Conservation (phyloP, 2,113 vertebrate genomes). For the Probosciger aterrimus region DNA sequence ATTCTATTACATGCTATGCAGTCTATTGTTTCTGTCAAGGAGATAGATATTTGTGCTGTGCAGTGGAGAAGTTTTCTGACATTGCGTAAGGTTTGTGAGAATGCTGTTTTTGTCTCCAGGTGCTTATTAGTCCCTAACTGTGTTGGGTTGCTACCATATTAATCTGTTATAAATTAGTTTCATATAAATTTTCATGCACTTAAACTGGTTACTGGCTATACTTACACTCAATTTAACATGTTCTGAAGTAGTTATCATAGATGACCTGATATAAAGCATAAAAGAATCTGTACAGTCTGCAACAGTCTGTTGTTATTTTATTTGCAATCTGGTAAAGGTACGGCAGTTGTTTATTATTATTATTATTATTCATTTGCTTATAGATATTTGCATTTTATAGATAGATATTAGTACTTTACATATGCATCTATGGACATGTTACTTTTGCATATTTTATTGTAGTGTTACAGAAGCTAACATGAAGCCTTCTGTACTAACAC, state of each 20-base stretch:
- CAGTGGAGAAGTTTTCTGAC: constrained; percentile 35
- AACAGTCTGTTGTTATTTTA: background rate
- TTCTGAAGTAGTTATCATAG: background rate
- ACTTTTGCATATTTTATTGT: background rate
- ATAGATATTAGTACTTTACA: background rate
- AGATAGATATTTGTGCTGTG: background rate
- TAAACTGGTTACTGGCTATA: background rate
- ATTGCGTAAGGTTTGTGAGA: background rate
- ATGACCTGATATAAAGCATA: background rate
- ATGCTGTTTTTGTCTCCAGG: constrained; percentile 3
- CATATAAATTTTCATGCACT: background rate
- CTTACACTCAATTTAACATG: background rate
- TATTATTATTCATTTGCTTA: background rate
- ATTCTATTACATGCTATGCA: constrained; percentile 5
- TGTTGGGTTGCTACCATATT: background rate
- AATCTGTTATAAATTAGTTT: constrained; percentile 24
- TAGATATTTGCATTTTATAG: background rate
- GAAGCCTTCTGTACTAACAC: background rate
- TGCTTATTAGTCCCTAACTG: background rate
- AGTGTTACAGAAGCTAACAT: background rate
- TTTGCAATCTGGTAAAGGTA: background rate
- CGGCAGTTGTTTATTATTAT: background rate
- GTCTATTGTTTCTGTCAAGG: constrained; percentile 23
- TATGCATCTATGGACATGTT: background rate
- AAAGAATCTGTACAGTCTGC: background rate